These are phyloP conservation scores for Calliphora vomitoria DNA, from an alignment of 2,888 invertebrate genomes.

Conservation along the genomic window DNA sequence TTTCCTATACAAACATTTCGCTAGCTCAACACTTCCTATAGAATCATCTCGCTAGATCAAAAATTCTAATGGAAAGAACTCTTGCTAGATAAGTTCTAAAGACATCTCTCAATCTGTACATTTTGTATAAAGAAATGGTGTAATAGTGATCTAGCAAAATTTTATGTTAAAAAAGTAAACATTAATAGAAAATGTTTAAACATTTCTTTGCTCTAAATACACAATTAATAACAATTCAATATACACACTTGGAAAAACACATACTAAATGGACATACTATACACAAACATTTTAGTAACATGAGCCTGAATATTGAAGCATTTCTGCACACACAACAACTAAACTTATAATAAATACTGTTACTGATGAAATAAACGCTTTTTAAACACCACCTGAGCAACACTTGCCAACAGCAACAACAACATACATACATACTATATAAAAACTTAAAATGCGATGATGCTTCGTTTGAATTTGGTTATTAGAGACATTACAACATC, in stretches of 20 bases:
- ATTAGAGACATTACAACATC: conserved; percentile 68
- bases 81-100: not conserved
- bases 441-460: not conserved
- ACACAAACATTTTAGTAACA: not conserved
- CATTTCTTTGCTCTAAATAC: conserved; percentile 71
- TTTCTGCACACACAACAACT: conserved; percentile 16
- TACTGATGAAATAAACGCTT: conserved; percentile 58
- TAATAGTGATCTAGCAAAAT: not conserved
- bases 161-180: not conserved
- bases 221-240: conserved; percentile 54
- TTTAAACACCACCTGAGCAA: conserved; percentile 62
- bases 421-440: too few relatives aligned
- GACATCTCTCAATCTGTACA: too few relatives aligned
- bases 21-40: too few relatives aligned
- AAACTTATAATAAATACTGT: conserved; percentile 43
- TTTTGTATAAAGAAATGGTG: conserved; percentile 32
- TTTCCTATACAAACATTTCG: too few relatives aligned
- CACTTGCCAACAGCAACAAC: conserved; percentile 22
- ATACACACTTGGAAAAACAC: not conserved
- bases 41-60: too few relatives aligned
- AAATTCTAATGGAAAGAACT: not conserved
- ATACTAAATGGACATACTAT: not conserved
- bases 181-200: conserved; percentile 45
- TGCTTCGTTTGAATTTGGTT: conserved; percentile 50
- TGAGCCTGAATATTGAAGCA: conserved; percentile 35